Base-by-base conservation (phyloP, 92 coral and sea anemone species). In the Phenganax stokvisi region DNA sequence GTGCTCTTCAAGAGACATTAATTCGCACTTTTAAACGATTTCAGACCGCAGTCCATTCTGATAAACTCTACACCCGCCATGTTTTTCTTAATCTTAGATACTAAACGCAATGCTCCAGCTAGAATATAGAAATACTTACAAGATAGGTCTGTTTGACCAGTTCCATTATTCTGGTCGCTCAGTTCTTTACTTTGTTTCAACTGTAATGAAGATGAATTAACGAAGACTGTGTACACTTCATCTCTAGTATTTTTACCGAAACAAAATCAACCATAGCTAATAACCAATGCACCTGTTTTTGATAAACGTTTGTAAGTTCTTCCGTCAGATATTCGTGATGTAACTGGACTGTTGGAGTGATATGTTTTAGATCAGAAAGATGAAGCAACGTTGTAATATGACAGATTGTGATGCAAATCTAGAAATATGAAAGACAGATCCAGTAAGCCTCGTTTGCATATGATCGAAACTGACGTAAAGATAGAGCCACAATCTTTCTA, bases 351-450 rank as follows among this genome's bases (percentile, higher is more conserved):
- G 16, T 52, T 16, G 85, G 77, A 6, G 54, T 51, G 16, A 96
- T 76, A 62, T 69, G 82, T 61, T 67, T 72, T 74, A 91, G 76
- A 81, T 96, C 99, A 37, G 72, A 82, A 30, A 74, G 84, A 13
- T 78, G 81, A 57, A 87, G 87, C 69, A 96, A 71, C 2, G 80
- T 59, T 17, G 89, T 75, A 85, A 96, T 86, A 76, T 96, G 99
- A 64, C 97, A 96, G 9, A 96, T 88, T 8, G 97, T 86, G 37
- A 51, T 12, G 17, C 58, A 12, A 15, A 79, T 79, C 83, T 79
- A 65, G 51, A 79, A 30, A n/a, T 51, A 71, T 37, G 47, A 79
- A 30, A n/a, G 51, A 71, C 25, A 30, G 57, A 47, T 47, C 17
- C 56, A 47, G 10, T 71, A 53, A 37, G 5, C 47, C 47, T 37